These are phyloP conservation scores for Chionoecetes opilio DNA, from an alignment of 1,140 invertebrate species.

Conservation along the genomic window DNA sequence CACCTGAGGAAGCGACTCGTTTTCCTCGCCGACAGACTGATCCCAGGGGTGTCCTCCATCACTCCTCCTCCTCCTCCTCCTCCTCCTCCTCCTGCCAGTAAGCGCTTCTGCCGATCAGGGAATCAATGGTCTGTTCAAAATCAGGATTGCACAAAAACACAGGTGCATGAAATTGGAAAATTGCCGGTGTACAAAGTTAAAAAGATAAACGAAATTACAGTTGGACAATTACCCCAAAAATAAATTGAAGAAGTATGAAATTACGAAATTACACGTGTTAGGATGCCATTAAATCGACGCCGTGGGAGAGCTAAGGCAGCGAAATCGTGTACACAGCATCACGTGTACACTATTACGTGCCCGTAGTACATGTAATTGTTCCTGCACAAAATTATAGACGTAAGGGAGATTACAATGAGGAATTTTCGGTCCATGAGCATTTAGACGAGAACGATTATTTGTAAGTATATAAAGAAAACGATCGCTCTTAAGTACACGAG, in stretches of 20 bases:
- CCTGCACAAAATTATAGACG: no score
- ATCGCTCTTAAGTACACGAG: no score
- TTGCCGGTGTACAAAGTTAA: not conserved
- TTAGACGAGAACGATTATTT: no score
- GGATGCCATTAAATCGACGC: not conserved
- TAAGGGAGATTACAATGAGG: no score
- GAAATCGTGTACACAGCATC: not conserved
- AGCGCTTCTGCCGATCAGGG: not conserved
- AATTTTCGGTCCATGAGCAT: no score
- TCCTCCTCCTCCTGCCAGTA: not conserved
- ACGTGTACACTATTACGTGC: not conserved
- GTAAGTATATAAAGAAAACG: no score
- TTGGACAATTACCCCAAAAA: not conserved
- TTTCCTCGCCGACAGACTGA: conserved; percentile 4
- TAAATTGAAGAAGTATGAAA: not conserved
- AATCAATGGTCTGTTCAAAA: not conserved
- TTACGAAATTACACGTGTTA: not conserved
- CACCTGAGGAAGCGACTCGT: not conserved
- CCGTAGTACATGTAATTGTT: no score
- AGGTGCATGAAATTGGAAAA: conserved; percentile 3
- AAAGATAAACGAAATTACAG: not conserved
- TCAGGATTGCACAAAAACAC: not conserved
- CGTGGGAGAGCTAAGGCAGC: not conserved
- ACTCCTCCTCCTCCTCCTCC: not conserved
- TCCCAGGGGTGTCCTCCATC: not conserved